Evolutionary conservation across 2,888 invertebrate genomes (phyloP).

Genomic region (Lasioglossum zephyrum): DNA sequence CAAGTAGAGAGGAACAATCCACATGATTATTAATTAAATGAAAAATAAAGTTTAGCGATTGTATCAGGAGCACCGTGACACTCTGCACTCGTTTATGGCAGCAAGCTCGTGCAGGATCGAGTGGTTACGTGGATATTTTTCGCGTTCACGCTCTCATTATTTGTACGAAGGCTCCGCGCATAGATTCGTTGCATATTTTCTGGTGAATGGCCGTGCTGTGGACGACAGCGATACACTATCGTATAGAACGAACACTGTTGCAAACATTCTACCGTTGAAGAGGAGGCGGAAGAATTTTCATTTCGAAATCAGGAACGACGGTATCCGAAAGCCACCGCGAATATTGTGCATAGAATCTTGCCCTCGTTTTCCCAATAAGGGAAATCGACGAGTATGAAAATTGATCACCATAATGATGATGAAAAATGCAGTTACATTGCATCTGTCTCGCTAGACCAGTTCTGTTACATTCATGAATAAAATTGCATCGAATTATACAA

Average conservation of each 20-base stretch:
- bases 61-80: neutral
- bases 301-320: neutral
- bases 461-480: slow-evolving; percentile 3
- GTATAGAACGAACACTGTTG: neutral
- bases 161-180: slow-evolving; percentile 76
- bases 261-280: neutral
- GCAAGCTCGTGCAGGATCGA: slow-evolving; percentile 58
- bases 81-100: neutral
- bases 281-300: neutral
- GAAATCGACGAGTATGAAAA: neutral
- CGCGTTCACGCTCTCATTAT: slow-evolving; percentile 83
- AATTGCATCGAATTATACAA: neutral
- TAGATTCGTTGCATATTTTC: slow-evolving; percentile 42
- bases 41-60: neutral
- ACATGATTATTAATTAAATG: no score
- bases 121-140: slow-evolving; percentile 74
- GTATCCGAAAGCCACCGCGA: no score
- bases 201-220: slow-evolving; percentile 17
- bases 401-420: neutral
- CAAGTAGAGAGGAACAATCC: no score
- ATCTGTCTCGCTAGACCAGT: neutral
- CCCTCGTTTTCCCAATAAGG: neutral
- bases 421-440: slow-evolving; percentile 5
- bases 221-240: neutral
- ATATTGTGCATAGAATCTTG: neutral